Conservation (phyloP, 2,888 invertebrate species). For the Platerodrilus igneus region DNA sequence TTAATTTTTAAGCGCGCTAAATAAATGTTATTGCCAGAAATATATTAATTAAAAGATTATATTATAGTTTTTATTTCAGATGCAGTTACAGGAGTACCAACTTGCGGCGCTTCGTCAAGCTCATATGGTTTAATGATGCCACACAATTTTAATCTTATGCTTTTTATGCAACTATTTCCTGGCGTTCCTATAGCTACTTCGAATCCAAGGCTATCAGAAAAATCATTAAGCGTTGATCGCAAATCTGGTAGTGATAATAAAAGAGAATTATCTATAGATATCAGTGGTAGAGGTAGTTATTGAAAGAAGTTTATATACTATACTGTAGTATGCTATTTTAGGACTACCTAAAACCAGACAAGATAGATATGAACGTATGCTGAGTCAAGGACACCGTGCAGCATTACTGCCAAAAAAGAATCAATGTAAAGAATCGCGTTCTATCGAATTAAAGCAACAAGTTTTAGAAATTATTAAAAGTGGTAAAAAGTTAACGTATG, state of each 20-base stretch:
- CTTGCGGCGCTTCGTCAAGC: slow-evolving; percentile 59
- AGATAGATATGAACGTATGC: slow-evolving; percentile 45
- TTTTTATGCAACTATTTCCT: slow-evolving; percentile 71
- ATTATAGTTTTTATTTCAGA: slow-evolving; percentile 50
- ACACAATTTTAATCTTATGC: slow-evolving; percentile 73
- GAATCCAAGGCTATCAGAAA: slow-evolving; percentile 8
- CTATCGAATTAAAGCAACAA: slow-evolving; percentile 41
- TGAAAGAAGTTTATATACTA: too few relatives aligned
- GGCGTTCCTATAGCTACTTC: slow-evolving; percentile 43
- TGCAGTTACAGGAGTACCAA: slow-evolving; percentile 68
- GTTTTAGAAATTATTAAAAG: slow-evolving; percentile 54
- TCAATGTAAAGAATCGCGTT: slow-evolving; percentile 39
- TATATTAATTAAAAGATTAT: too few relatives aligned
- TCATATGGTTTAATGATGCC: slow-evolving; percentile 56
- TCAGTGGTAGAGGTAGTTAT: slow-evolving; percentile 22
- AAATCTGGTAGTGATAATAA: slow-evolving; percentile 36
- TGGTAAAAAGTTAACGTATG: slow-evolving; percentile 65
- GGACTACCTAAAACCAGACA: slow-evolving; percentile 33
- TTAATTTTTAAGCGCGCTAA: too few relatives aligned
- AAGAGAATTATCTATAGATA: slow-evolving; percentile 35
- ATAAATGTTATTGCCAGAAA: too few relatives aligned
- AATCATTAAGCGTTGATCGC: slow-evolving; percentile 28
- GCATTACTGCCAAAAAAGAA: slow-evolving; percentile 43
- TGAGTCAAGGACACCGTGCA: slow-evolving; percentile 43
- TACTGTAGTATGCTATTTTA: slow-evolving; percentile 8